Evolutionary conservation across 1,140 invertebrate species (phyloP), one percentile per base, ranked within the genome.

Genomic region (Bactericera cockerelli): DNA sequence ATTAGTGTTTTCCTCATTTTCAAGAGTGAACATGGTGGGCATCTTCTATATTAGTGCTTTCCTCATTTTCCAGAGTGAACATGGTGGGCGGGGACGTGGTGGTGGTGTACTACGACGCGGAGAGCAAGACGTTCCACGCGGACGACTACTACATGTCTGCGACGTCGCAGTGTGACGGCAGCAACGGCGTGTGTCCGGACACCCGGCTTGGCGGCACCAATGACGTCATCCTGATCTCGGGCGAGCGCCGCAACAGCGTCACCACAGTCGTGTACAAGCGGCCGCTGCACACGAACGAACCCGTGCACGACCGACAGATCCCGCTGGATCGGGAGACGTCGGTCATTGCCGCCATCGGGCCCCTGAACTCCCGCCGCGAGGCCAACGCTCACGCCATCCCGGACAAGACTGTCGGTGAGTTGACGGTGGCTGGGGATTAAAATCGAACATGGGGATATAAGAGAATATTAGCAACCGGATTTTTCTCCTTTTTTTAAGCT

Each of bases 261-360:
- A 93, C 88, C 0, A 84, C 80, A n/a, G 81, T 93, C 2, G 81
- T 80, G 1, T 93, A 86, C 67, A 77, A 77, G 26, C 77, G 89
- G 3, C 82, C 87, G 0, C 72, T 91, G 39, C 77, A 81, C 57
- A 86, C 86, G 0, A 84, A 81, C 62, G 87, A 90, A 63, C 75
- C 80, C 0, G 71, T 77, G 14, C 81, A 80, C 60, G 85, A 89
- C 67, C 75, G 77, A 61, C 76, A 82, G 26, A 82, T 89, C 56
- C 79, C 84, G 1, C 71, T 72, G 1, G 74, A 81, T 26, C 74
- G 78, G 0, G 79, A 85, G 21, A 80, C 83, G 10, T 82, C 80
- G 16, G 81, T 93, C 1, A 88, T 93, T n/a, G 89, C 89, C 0
- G 89, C 90, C 13, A 87, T 93, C 63, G 90, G 90, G 3, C 81